phyloP scores from a whole-genome alignment of 2,888 invertebrate species.

The Beris chalybata region DNA sequence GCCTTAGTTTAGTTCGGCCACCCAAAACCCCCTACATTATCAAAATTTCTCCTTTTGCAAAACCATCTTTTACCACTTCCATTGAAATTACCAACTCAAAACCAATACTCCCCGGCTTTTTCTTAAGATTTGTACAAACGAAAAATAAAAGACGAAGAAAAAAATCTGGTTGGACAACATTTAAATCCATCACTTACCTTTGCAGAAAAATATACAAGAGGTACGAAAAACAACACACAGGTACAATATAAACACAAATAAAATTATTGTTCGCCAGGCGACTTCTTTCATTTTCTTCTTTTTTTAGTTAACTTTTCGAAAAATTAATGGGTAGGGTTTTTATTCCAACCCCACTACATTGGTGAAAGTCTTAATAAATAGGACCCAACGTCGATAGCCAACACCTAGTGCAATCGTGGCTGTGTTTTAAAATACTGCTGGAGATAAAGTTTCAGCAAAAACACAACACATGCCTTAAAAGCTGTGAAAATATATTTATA shows the following conservation, averaged over 20 bases:
- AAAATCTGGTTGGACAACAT: not conserved
- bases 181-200: no score
- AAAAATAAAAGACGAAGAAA: conserved; percentile 9
- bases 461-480: conserved; percentile 19
- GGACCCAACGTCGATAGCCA: conserved; percentile 55
- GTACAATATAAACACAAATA: no score
- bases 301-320: not conserved
- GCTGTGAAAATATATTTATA: conserved; percentile 38
- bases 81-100: no score
- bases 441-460: conserved; percentile 42
- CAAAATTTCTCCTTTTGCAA: conserved; percentile 4
- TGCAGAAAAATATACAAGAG: no score
- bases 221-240: no score
- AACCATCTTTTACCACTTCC: not conserved
- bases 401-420: conserved; percentile 58
- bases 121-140: not conserved
- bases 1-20: conserved; percentile 14
- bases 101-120: no score
- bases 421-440: conserved; percentile 55
- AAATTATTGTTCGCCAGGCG: no score
- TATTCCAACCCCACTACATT: conserved; percentile 46
- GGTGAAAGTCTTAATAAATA: conserved; percentile 57
- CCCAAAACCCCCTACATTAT: not conserved
- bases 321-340: not conserved
- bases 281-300: no score